Conservation (phyloP, 2,113 vertebrate species). For the Taxidea taxus region DNA sequence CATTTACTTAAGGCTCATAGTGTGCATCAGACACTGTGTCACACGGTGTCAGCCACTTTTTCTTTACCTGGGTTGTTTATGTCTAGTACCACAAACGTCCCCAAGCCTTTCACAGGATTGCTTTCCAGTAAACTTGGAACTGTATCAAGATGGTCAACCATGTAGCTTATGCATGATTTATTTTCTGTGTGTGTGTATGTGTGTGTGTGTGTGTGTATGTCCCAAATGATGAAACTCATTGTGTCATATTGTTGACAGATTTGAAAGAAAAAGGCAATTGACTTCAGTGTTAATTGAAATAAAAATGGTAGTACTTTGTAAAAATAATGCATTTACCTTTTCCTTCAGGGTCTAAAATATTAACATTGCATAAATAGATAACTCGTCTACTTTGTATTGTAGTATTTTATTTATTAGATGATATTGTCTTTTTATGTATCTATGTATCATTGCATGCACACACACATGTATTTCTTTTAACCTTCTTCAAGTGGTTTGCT, state of each 20-base stretch:
- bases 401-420: not conserved
- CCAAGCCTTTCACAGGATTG: not conserved
- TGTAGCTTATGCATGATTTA: not conserved
- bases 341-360: not conserved
- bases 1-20: not conserved
- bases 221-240: not conserved
- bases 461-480: not conserved
- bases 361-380: not conserved
- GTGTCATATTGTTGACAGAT: not conserved
- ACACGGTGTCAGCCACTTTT: not conserved
- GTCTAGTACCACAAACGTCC: not conserved
- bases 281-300: not conserved
- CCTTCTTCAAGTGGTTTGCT: not conserved
- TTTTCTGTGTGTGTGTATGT: not conserved
- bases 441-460: accelerated
- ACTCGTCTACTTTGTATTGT: not conserved
- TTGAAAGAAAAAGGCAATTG: not conserved
- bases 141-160: not conserved
- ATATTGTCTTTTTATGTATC: not conserved
- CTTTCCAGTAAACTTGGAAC: not conserved
- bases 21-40: not conserved
- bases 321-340: not conserved
- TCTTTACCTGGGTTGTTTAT: not conserved
- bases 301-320: not conserved
- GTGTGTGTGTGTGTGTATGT: not conserved